phyloP scores from a whole-genome alignment of 2,888 invertebrate genomes.

The Pecten maximus region DNA sequence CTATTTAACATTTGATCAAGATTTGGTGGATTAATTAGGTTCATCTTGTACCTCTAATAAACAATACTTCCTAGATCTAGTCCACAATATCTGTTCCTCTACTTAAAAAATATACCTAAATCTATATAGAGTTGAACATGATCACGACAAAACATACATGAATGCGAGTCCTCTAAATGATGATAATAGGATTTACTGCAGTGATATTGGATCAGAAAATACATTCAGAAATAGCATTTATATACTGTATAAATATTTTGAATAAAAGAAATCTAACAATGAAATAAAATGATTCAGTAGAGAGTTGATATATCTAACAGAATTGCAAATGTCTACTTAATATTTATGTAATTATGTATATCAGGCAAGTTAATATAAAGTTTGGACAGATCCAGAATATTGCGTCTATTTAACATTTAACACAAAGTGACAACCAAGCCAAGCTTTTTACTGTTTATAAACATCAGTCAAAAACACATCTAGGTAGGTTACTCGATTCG shows the following conservation, averaged over 20 bases:
- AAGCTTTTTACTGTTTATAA: neutral
- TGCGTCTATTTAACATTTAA: neutral
- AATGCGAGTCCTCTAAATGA: too few relatives aligned
- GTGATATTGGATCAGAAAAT: too few relatives aligned
- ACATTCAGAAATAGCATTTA: neutral
- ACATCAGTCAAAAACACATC: neutral
- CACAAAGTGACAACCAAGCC: slow-evolving; percentile 6
- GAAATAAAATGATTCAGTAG: neutral
- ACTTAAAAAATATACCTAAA: neutral
- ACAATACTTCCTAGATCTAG: neutral
- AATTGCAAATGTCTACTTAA: neutral
- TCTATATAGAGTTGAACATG: too few relatives aligned
- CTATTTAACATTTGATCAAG: neutral
- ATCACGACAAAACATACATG: too few relatives aligned
- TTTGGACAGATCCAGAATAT: neutral
- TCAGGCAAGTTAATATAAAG: neutral
- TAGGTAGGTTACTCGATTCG: too few relatives aligned
- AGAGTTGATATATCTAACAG: neutral
- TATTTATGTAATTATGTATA: neutral
- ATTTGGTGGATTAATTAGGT: neutral
- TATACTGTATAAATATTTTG: neutral
- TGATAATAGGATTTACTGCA: too few relatives aligned
- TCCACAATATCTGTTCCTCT: neutral
- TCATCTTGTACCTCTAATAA: neutral
- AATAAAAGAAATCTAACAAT: neutral